Evolutionary conservation across 2,888 invertebrate genomes (phyloP).

Genomic region (Busseola fusca): DNA sequence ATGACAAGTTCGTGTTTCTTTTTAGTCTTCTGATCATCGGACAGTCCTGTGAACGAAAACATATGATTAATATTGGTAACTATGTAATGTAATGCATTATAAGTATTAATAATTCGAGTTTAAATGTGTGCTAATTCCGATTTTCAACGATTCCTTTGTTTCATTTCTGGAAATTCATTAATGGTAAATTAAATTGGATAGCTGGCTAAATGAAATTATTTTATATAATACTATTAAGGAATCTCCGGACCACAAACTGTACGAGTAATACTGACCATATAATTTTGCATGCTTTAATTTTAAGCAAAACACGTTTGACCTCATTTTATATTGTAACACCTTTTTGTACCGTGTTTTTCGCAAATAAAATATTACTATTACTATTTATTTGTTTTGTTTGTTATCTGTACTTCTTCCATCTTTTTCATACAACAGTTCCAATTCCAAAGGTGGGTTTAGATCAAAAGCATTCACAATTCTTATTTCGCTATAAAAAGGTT

Average conservation of each 20-base stretch:
- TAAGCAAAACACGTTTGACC: too few species aligned
- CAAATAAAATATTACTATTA: too few species aligned
- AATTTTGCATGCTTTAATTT: too few species aligned
- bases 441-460: not conserved
- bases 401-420: not conserved
- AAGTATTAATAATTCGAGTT: not conserved
- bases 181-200: too few species aligned
- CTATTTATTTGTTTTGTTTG: not conserved
- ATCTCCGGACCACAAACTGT: too few species aligned
- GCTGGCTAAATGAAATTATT: too few species aligned
- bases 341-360: too few species aligned
- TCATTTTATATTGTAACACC: too few species aligned
- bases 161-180: too few species aligned
- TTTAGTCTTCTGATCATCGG: conserved; percentile 79
- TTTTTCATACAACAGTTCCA: not conserved
- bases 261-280: too few species aligned
- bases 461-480: conserved; percentile 14
- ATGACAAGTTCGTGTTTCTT: conserved; percentile 67
- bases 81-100: too few species aligned
- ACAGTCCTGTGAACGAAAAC: conserved; percentile 75
- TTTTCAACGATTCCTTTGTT: not conserved
- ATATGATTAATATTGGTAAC: conserved; percentile 8
- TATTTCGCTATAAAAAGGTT: conserved; percentile 33
- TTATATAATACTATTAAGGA: too few species aligned
- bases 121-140: not conserved